phyloP scores from a whole-genome alignment of 2,888 invertebrate species.

The Amiota minor region DNA sequence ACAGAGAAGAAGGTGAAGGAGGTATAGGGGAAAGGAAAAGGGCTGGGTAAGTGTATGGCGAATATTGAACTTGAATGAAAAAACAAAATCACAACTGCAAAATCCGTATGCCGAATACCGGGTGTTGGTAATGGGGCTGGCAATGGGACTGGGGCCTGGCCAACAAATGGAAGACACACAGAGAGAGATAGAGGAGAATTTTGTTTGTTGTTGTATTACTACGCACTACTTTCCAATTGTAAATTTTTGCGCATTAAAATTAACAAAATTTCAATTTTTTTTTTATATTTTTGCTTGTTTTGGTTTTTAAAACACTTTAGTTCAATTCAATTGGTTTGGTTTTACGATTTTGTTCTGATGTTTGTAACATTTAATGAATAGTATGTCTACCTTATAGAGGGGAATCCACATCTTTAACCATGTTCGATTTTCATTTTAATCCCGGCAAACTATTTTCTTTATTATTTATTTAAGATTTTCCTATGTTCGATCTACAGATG shows the following conservation, averaged over 20 bases:
- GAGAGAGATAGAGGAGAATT: neutral
- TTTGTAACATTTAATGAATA: too few species aligned
- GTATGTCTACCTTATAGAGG: too few species aligned
- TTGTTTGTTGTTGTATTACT: constrained; percentile 26
- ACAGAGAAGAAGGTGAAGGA: neutral
- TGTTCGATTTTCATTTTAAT: too few species aligned
- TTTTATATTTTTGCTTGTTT: constrained; percentile 13
- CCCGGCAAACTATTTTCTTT: too few species aligned
- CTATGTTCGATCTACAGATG: neutral
- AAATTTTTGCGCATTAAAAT: constrained; percentile 15
- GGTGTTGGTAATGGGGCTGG: too few species aligned
- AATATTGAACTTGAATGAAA: constrained; percentile 60
- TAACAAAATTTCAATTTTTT: constrained; percentile 7
- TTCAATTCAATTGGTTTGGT: neutral
- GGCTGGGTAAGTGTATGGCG: constrained; percentile 39
- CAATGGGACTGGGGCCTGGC: too few species aligned
- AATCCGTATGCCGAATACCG: too few species aligned
- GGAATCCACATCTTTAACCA: too few species aligned
- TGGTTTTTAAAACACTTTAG: constrained; percentile 18
- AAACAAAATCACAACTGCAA: constrained; percentile 7
- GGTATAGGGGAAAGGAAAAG: neutral
- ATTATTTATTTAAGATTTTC: too few species aligned
- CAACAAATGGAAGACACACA: too few species aligned
- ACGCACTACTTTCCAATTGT: constrained; percentile 25
- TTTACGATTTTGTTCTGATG: too few species aligned